phyloP scores from a whole-genome alignment of 2,888 invertebrate genomes.

The Hetaerina titia region DNA sequence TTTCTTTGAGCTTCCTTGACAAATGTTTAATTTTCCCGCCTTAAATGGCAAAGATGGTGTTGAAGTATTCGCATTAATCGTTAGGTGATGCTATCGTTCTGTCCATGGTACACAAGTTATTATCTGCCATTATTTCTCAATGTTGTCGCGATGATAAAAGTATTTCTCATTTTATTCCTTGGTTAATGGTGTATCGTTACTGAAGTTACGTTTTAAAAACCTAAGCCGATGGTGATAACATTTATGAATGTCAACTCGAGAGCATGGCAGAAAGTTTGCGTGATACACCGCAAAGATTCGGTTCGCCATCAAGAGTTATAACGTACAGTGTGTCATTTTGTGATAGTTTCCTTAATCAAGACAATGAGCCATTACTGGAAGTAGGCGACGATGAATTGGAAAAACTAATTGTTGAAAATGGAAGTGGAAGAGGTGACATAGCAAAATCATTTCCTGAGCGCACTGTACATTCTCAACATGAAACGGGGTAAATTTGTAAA shows the following conservation, averaged over 20 bases:
- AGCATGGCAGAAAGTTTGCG: conserved; percentile 9
- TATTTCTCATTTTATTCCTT: background rate
- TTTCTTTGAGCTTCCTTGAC: background rate
- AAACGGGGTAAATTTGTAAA: conserved; percentile 2
- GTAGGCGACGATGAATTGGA: conserved; percentile 5
- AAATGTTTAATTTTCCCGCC: background rate
- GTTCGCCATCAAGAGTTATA: conserved; percentile 52
- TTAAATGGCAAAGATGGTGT: conserved; percentile 14
- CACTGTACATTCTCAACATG: background rate
- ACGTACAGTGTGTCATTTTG: conserved; percentile 71
- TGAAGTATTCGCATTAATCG: background rate
- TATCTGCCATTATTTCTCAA: background rate
- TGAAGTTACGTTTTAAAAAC: background rate
- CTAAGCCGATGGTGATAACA: background rate
- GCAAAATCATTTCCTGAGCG: background rate
- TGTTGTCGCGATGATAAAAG: conserved; percentile 23
- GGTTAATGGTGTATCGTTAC: background rate
- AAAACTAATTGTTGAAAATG: conserved; percentile 1
- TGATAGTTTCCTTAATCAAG: conserved; percentile 69
- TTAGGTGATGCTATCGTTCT: background rate
- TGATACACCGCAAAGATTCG: conserved; percentile 14
- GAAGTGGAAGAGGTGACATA: background rate
- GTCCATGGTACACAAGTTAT: background rate
- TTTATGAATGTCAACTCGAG: background rate
- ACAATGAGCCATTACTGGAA: conserved; percentile 25